Conservation (phyloP, 2,113 vertebrate species). For the Capreolus pygargus region DNA sequence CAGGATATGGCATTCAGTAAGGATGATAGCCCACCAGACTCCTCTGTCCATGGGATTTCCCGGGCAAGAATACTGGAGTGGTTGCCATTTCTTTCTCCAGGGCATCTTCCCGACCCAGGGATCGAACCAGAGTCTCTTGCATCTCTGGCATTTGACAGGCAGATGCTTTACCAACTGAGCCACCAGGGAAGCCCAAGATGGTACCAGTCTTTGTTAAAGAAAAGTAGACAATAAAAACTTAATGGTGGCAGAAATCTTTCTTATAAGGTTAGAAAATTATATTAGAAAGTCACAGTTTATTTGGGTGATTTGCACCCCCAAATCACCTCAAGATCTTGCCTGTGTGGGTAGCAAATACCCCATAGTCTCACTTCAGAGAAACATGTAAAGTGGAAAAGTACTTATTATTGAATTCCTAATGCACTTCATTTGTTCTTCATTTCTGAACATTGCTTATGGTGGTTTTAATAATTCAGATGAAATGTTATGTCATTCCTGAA, state of each 20-base stretch:
- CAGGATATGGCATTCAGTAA: neutral
- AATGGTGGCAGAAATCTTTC: neutral
- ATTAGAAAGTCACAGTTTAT: neutral
- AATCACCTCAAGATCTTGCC: neutral
- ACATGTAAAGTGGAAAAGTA: neutral
- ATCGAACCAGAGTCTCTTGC: neutral
- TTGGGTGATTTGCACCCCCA: neutral
- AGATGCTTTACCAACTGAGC: neutral
- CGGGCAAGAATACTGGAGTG: neutral
- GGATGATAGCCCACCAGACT: neutral
- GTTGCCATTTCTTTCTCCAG: neutral
- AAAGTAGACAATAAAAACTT: constrained; percentile 3
- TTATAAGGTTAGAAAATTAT: neutral
- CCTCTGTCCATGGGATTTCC: neutral
- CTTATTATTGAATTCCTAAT: neutral
- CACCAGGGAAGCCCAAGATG: neutral
- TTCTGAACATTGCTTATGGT: neutral
- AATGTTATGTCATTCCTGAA: neutral
- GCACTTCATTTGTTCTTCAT: neutral
- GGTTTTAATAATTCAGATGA: neutral
- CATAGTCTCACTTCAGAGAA: neutral
- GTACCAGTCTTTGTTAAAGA: neutral
- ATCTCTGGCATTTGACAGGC: neutral
- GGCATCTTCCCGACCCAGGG: neutral
- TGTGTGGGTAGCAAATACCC: neutral